phyloP scores from a whole-genome alignment of 1,140 invertebrate species.

The Argopecten irradians region DNA sequence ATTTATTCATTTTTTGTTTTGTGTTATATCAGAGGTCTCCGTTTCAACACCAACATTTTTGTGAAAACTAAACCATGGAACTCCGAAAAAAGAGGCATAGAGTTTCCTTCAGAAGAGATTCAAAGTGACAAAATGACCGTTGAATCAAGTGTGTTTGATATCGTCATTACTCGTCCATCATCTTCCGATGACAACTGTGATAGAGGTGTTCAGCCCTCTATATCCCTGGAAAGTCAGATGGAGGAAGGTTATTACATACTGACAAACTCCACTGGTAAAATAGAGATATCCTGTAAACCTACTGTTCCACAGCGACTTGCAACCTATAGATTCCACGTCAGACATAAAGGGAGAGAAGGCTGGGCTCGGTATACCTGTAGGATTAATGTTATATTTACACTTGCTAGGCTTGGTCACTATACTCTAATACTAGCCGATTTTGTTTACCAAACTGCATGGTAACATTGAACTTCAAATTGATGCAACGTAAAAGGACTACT shows the following conservation, averaged over 20 bases:
- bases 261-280: not conserved
- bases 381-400: no score
- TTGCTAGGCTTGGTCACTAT: no score
- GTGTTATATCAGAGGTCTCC: not conserved
- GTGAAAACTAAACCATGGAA: not conserved
- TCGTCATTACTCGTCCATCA: not conserved
- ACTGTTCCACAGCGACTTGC: not conserved
- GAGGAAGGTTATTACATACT: not conserved
- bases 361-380: not conserved
- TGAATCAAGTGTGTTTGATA: not conserved
- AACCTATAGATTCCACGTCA: not conserved
- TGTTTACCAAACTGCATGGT: no score
- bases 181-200: not conserved
- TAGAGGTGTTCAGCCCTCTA: not conserved
- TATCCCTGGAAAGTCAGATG: not conserved
- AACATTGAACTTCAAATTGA: no score
- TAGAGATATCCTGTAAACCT: not conserved
- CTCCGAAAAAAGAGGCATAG: not conserved
- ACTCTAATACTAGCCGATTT: no score
- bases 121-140: not conserved
- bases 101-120: not conserved
- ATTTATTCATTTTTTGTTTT: no score
- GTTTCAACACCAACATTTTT: not conserved
- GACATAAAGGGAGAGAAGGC: not conserved
- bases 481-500: no score